Evolutionary conservation across 2,888 invertebrate species (phyloP).

Genomic region (Cosmorhoe ocellata): DNA sequence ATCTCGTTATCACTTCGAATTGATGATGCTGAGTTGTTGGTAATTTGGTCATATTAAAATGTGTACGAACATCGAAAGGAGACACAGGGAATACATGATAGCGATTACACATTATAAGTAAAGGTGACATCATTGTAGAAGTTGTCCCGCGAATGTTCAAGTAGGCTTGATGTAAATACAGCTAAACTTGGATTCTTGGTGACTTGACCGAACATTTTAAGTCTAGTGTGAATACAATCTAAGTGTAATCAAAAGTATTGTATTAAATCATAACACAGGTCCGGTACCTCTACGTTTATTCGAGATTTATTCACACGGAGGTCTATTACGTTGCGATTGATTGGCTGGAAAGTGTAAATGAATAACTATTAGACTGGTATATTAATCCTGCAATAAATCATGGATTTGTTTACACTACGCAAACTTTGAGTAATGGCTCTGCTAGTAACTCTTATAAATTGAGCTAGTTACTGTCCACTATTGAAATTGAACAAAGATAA

Average conservation of each 20-base stretch:
- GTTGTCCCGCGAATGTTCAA: too few relatives aligned
- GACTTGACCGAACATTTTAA: not conserved
- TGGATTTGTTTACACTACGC: not conserved
- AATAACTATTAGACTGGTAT: not conserved
- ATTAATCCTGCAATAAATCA: not conserved
- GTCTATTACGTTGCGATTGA: not conserved
- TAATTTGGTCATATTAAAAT: not conserved
- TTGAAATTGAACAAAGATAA: too few relatives aligned
- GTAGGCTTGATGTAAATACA: too few relatives aligned
- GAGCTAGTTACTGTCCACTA: too few relatives aligned
- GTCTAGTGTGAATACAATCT: not conserved
- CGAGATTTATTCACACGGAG: conserved; percentile 11
- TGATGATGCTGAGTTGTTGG: not conserved
- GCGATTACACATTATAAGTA: conserved; percentile 9
- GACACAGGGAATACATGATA: conserved; percentile 13
- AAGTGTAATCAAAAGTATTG: not conserved
- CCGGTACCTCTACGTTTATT: conserved; percentile 8
- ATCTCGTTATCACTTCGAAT: not conserved
- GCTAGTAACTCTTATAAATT: not conserved
- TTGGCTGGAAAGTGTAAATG: conserved; percentile 2
- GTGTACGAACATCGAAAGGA: conserved; percentile 21
- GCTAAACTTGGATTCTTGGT: too few relatives aligned
- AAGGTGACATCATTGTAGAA: not conserved
- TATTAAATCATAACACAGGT: not conserved
- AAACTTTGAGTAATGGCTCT: not conserved